A percentile compares a stretch with the other conserved stretches of the same genome.
Evolutionary conservation across 2,113 vertebrate species (phyloP).

Genomic region (Indicator indicator): DNA sequence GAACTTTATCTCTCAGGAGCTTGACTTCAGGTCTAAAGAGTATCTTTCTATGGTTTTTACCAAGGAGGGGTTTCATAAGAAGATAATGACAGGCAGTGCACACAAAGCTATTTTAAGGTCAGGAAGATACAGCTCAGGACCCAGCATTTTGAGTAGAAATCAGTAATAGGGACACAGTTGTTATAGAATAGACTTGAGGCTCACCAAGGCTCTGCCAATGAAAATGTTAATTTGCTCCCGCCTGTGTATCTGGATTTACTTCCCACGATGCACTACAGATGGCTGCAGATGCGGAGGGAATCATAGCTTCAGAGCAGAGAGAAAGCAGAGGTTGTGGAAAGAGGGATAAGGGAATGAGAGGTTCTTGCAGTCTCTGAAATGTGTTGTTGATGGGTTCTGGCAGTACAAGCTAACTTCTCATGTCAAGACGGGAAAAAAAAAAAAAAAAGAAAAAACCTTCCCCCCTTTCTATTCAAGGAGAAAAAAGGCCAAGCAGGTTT

Average conservation of each 20-base stretch:
- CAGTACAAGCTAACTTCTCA: not conserved
- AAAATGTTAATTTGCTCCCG: constrained; percentile 1
- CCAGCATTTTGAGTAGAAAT: not conserved
- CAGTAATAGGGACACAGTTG: not conserved
- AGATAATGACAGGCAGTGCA: not conserved
- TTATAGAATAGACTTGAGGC: not conserved
- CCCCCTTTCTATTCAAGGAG: not conserved
- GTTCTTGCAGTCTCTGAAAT: not conserved
- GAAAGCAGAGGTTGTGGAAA: not conserved
- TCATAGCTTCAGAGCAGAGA: not conserved
- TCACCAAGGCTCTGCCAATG: not conserved
- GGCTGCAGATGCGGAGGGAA: not conserved
- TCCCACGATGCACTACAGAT: not conserved
- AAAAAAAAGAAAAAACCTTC: not conserved
- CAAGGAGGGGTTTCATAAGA: not conserved
- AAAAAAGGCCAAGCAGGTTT: not conserved
- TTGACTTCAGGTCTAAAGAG: not conserved
- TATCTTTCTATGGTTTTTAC: not conserved
- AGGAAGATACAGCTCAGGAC: not conserved
- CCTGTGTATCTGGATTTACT: not conserved
- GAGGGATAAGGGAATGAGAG: not conserved
- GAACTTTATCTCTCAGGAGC: not conserved
- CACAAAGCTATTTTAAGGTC: not conserved
- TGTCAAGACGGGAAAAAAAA: not conserved
- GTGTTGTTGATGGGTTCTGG: not conserved